A percentile compares a stretch with the other conserved stretches of the same genome.
These are phyloP conservation scores for Cephus runcator DNA, from an alignment of 2,888 invertebrate species.

Conservation along the genomic window DNA sequence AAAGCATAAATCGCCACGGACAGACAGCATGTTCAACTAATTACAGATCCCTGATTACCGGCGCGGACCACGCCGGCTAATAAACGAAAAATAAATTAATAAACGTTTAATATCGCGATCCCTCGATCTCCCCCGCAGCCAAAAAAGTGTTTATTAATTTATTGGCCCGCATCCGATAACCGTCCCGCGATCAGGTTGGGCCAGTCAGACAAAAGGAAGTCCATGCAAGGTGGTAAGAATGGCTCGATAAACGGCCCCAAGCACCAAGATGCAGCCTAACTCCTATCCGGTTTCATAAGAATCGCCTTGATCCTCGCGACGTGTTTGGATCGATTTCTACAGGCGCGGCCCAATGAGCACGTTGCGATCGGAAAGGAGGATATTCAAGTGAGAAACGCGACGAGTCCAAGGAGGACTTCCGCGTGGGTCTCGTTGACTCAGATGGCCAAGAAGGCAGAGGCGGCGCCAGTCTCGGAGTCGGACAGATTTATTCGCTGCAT, in stretches of 20 bases:
- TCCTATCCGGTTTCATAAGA: too few relatives aligned
- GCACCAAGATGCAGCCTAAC: too few relatives aligned
- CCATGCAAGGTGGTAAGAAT: too few relatives aligned
- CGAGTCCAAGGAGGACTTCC: constrained; percentile 39
- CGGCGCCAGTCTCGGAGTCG: constrained; percentile 9
- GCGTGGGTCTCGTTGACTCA: constrained; percentile 43
- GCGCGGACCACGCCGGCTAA: constrained; percentile 52
- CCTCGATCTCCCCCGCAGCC: constrained; percentile 45
- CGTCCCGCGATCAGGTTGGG: constrained; percentile 12
- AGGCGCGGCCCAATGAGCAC: too few relatives aligned
- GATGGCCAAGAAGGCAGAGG: constrained; percentile 24
- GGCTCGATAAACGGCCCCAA: too few relatives aligned
- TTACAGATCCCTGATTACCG: constrained; percentile 63
- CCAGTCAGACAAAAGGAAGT: constrained; percentile 2
- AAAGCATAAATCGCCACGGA: constrained; percentile 53
- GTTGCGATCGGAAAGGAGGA: too few relatives aligned
- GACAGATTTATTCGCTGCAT: constrained; percentile 40
- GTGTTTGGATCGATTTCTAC: too few relatives aligned
- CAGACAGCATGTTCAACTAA: constrained; percentile 61
- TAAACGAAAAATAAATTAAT: constrained; percentile 61
- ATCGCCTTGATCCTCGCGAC: too few relatives aligned
- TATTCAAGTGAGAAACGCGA: not conserved
- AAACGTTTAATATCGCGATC: constrained; percentile 54
- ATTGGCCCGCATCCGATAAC: constrained; percentile 38
- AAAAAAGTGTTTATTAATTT: constrained; percentile 57